phyloP scores from a whole-genome alignment of 2,797 vertebrate genomes.

The Scarus forsteni region DNA sequence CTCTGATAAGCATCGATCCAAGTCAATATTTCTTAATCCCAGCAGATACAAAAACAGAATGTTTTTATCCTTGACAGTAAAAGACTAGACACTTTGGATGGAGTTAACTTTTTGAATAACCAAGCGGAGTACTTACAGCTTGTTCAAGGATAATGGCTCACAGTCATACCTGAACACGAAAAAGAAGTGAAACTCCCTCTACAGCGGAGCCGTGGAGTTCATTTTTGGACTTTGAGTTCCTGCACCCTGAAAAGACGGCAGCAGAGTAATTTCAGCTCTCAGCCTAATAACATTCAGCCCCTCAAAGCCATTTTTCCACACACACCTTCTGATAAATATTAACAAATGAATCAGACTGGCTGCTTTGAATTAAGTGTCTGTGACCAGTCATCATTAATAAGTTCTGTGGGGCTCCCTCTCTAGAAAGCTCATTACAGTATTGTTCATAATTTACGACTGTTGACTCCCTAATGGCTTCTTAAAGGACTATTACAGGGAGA shows the following conservation, averaged over 20 bases:
- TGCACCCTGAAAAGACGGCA: constrained; percentile 57
- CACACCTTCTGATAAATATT: constrained; percentile 80
- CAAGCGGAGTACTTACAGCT: too few relatives aligned
- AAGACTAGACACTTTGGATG: neutral
- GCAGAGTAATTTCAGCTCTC: constrained; percentile 67
- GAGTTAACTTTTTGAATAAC: neutral
- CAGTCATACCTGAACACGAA: constrained; percentile 11
- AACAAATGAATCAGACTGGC: constrained; percentile 84
- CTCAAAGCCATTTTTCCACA: constrained; percentile 69
- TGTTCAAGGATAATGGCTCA: neutral
- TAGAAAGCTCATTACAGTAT: constrained; percentile 81
- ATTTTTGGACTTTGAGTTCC: constrained; percentile 56
- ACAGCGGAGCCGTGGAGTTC: constrained; percentile 27
- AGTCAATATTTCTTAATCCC: too few relatives aligned
- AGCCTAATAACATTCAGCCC: constrained; percentile 72
- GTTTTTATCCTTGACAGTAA: too few relatives aligned
- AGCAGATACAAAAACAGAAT: too few relatives aligned
- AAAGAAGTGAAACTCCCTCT: constrained; percentile 20
- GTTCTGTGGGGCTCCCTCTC: constrained; percentile 70
- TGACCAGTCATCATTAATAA: constrained; percentile 81
- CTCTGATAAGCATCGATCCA: too few relatives aligned
- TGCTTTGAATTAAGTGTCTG: constrained; percentile 83
- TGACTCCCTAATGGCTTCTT: constrained; percentile 84
- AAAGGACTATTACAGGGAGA: constrained; percentile 80
- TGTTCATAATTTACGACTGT: constrained; percentile 85